Evolutionary conservation across 2,888 invertebrate species (phyloP).

Genomic region (Leptothorax acervorum): DNA sequence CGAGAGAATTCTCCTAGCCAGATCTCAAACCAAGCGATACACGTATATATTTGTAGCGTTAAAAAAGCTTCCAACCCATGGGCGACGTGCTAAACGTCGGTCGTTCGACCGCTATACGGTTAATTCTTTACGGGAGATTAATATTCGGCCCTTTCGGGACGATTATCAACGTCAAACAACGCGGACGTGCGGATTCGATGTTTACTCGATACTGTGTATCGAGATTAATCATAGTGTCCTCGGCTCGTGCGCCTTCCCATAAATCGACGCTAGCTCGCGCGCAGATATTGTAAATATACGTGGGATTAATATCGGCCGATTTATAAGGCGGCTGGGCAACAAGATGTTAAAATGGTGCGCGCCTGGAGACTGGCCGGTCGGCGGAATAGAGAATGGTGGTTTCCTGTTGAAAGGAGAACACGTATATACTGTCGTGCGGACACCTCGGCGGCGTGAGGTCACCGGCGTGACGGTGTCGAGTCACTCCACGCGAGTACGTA

Average conservation of each 20-base stretch:
- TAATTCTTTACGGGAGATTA: conserved; percentile 41
- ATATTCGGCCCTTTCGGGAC: conserved; percentile 18
- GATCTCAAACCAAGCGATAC: not conserved
- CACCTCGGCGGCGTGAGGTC: conserved; percentile 68
- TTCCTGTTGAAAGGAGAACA: conserved; percentile 81
- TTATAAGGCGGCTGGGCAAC: conserved; percentile 56
- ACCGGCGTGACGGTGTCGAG: conserved; percentile 56
- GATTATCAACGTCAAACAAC: conserved; percentile 25
- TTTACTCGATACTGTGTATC: conserved; percentile 17
- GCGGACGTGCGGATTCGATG: conserved; percentile 20
- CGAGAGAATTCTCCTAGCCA: not conserved
- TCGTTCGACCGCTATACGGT: not conserved
- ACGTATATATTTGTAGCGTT: not conserved
- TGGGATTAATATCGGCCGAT: conserved; percentile 56
- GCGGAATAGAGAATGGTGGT: conserved; percentile 73
- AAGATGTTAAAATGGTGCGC: conserved; percentile 37
- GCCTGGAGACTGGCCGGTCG: conserved; percentile 64
- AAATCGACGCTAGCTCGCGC: conserved; percentile 57
- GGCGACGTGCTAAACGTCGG: not conserved
- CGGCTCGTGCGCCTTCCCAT: conserved; percentile 55
- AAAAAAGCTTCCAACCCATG: not conserved
- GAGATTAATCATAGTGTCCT: conserved; percentile 62
- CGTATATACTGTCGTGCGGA: conserved; percentile 64
- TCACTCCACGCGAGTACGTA: conserved; percentile 50
- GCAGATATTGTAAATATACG: conserved; percentile 32